Evolutionary conservation across 2,888 invertebrate species (phyloP).

Genomic region (Limnephilus auricula): DNA sequence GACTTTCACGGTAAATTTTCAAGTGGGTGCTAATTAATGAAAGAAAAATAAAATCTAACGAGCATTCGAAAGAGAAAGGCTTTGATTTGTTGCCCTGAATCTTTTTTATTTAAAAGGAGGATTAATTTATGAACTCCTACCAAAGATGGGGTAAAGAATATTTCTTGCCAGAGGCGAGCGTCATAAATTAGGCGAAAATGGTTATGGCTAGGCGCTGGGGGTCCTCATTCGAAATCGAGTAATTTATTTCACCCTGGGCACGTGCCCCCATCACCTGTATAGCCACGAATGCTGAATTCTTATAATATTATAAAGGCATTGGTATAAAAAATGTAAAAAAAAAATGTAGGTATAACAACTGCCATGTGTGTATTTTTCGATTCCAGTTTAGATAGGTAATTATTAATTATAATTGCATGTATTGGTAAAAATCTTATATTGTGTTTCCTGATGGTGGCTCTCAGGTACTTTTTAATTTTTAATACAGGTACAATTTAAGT

Average conservation of each 20-base stretch:
- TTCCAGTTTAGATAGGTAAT: too few species aligned
- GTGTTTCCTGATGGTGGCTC: too few species aligned
- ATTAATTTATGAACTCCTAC: slow-evolving; percentile 1
- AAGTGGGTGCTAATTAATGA: not conserved
- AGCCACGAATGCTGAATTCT: not conserved
- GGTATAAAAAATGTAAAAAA: not conserved
- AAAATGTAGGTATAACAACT: not conserved
- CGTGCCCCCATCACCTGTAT: not conserved
- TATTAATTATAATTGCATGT: too few species aligned
- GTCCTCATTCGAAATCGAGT: not conserved
- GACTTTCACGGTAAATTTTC: not conserved
- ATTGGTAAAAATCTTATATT: too few species aligned
- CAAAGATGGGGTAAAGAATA: not conserved
- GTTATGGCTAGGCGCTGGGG: not conserved
- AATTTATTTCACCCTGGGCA: not conserved
- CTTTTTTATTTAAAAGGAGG: not conserved
- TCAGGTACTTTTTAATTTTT: too few species aligned
- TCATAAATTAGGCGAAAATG: slow-evolving; percentile 2
- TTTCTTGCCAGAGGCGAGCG: not conserved
- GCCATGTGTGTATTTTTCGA: not conserved
- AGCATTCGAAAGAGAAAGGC: slow-evolving; percentile 14
- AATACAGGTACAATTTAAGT: too few species aligned
- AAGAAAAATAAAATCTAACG: not conserved
- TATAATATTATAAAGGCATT: not conserved
- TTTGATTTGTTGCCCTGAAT: not conserved